Percentiles rank a stretch among this genome's conserved stretches.
These are phyloP conservation scores for Suncus etruscus DNA, from an alignment of 2,113 vertebrate genomes.

Conservation along the genomic window DNA sequence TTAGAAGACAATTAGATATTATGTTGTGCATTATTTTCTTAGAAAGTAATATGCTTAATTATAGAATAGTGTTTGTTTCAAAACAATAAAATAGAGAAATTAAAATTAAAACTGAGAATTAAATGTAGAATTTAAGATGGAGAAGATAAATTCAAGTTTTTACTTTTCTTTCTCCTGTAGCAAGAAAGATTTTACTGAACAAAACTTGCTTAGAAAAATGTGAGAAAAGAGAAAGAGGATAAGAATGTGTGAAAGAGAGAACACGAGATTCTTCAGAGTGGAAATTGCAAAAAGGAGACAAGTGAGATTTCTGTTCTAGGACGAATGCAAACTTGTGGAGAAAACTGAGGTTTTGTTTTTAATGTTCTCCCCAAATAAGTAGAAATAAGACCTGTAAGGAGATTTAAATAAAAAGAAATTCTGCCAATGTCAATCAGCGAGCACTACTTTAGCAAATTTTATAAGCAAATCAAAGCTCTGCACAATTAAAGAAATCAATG, in stretches of 20 bases:
- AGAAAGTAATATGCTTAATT: neutral
- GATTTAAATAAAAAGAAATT: slow-evolving; percentile 30
- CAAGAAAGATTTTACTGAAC: too few species aligned
- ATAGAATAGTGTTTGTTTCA: neutral
- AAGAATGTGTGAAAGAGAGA: too few species aligned
- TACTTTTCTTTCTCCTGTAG: too few species aligned
- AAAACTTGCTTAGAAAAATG: too few species aligned
- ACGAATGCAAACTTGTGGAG: too few species aligned
- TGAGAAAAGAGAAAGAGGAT: too few species aligned
- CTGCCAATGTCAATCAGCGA: slow-evolving; percentile 64
- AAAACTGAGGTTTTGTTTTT: neutral
- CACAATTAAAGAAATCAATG: slow-evolving; percentile 75
- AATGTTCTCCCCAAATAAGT: slow-evolving; percentile 19
- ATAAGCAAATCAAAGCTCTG: slow-evolving; percentile 64
- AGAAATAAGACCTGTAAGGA: neutral
- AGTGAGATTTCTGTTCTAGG: too few species aligned
- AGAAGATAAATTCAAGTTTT: neutral
- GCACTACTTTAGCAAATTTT: slow-evolving; percentile 70
- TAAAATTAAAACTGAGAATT: neutral
- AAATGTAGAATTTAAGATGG: neutral
- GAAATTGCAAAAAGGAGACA: too few species aligned
- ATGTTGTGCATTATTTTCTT: neutral
- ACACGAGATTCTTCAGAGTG: too few species aligned
- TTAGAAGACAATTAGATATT: neutral
- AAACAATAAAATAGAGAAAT: slow-evolving; percentile 1